Percentiles rank a stretch among this genome's conserved stretches.
Evolutionary conservation across 2,797 vertebrate genomes (phyloP).

Genomic region (Scolopax bukidnonensis): DNA sequence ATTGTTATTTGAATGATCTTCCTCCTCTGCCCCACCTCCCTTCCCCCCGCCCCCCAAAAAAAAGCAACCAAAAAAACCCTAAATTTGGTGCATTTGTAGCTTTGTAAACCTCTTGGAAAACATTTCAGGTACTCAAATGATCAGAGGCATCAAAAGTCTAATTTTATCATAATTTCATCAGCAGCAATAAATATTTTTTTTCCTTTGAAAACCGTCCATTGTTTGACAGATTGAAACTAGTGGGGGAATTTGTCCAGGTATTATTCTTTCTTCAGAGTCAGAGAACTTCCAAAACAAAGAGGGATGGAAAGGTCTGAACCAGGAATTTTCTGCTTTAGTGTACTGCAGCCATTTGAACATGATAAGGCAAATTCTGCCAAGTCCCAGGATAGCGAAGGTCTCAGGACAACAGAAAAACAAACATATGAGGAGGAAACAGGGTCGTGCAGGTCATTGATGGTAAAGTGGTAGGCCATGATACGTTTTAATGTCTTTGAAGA

Average conservation of each 20-base stretch:
- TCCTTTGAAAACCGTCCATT: not conserved
- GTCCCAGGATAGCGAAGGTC: not conserved
- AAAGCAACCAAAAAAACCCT: not conserved
- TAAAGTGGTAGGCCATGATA: not conserved
- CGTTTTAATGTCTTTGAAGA: not conserved
- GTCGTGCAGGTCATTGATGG: not conserved
- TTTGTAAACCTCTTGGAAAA: not conserved
- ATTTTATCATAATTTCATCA: not conserved
- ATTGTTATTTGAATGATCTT: not conserved
- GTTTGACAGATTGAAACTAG: not conserved
- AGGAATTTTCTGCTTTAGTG: not conserved
- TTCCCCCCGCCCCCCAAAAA: too few relatives aligned
- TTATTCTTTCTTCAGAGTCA: not conserved
- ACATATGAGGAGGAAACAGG: not conserved
- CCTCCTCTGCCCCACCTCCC: rapidly evolving
- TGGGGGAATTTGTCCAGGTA: not conserved
- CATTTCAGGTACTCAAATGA: not conserved
- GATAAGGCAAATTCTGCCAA: not conserved
- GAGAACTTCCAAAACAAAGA: not conserved
- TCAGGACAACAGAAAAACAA: not conserved
- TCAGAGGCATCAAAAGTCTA: not conserved
- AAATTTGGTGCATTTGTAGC: not conserved
- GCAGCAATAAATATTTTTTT: not conserved
- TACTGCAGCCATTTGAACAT: not conserved
- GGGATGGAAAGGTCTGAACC: not conserved